These are phyloP conservation scores for Pherbina coryleti DNA, from an alignment of 2,888 invertebrate genomes.

Conservation along the genomic window DNA sequence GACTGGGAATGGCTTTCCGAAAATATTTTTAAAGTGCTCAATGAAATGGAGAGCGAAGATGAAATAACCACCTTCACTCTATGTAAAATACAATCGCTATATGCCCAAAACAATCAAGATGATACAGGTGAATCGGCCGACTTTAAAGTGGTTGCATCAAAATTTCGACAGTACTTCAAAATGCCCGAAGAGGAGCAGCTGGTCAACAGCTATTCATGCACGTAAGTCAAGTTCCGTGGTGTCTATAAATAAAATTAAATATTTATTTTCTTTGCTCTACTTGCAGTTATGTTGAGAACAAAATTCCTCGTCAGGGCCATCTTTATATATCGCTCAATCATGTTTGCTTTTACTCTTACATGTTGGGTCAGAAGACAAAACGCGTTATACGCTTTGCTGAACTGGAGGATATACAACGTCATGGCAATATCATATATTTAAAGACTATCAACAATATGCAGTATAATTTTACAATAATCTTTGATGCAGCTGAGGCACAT, in stretches of 20 bases:
- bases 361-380: slow-evolving; percentile 91
- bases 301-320: slow-evolving; percentile 96
- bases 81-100: slow-evolving; percentile 95
- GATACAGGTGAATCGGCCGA: slow-evolving; percentile 65
- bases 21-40: slow-evolving; percentile 86
- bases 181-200: slow-evolving; percentile 95
- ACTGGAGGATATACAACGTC: slow-evolving; percentile 81
- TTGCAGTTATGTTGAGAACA: slow-evolving; percentile 91
- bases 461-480: slow-evolving; percentile 92
- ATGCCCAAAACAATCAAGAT: slow-evolving; percentile 76
- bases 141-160: slow-evolving; percentile 85
- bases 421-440: slow-evolving; percentile 86
- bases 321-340: slow-evolving; percentile 97
- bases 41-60: slow-evolving; percentile 92
- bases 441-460: slow-evolving; percentile 84
- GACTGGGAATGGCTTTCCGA: slow-evolving; percentile 96
- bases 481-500: slow-evolving; percentile 90
- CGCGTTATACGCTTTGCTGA: slow-evolving; percentile 84
- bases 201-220: slow-evolving; percentile 94
- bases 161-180: slow-evolving; percentile 89
- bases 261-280: neutral
- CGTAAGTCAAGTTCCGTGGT: slow-evolving; percentile 72
- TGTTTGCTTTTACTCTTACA: slow-evolving; percentile 95
- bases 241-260: no score
- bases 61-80: slow-evolving; percentile 95